These are phyloP conservation scores for Drosophila tristis DNA, from an alignment of 1,140 invertebrate species.

Conservation along the genomic window DNA sequence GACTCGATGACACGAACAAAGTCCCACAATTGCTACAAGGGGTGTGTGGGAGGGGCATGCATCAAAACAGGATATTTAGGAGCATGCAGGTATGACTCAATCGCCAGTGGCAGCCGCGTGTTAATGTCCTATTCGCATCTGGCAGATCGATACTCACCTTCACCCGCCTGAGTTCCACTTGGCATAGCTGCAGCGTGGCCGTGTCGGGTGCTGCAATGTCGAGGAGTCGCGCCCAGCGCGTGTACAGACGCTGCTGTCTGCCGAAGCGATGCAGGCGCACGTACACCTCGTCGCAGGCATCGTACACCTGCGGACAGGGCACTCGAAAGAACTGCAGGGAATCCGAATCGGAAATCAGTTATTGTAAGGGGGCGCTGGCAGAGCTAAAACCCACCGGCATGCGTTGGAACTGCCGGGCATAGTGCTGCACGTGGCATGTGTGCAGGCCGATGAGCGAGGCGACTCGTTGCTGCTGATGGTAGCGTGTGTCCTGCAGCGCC, in stretches of 20 bases:
- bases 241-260: conserved; percentile 87
- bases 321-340: conserved; percentile 86
- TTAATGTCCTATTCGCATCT: too few relatives aligned
- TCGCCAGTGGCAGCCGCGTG: neutral
- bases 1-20: conserved; percentile 91
- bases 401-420: conserved; percentile 88
- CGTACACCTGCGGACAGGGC: conserved; percentile 88
- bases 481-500: conserved; percentile 90
- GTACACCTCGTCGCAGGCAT: conserved; percentile 88
- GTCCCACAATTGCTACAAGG: conserved; percentile 91
- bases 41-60: conserved; percentile 6
- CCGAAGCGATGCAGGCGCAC: conserved; percentile 87
- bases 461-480: conserved; percentile 88
- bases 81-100: neutral
- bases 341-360: too few relatives aligned
- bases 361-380: too few relatives aligned
- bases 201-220: conserved; percentile 92
- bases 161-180: conserved; percentile 87
- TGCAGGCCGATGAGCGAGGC: conserved; percentile 90
- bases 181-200: conserved; percentile 87
- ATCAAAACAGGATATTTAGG: neutral
- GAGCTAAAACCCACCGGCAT: conserved; percentile 83
- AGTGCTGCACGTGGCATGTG: conserved; percentile 89
- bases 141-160: conserved; percentile 83
- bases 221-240: conserved; percentile 89